These are phyloP conservation scores for Okapia johnstoni DNA, from an alignment of 2,113 vertebrate genomes.

Conservation along the genomic window DNA sequence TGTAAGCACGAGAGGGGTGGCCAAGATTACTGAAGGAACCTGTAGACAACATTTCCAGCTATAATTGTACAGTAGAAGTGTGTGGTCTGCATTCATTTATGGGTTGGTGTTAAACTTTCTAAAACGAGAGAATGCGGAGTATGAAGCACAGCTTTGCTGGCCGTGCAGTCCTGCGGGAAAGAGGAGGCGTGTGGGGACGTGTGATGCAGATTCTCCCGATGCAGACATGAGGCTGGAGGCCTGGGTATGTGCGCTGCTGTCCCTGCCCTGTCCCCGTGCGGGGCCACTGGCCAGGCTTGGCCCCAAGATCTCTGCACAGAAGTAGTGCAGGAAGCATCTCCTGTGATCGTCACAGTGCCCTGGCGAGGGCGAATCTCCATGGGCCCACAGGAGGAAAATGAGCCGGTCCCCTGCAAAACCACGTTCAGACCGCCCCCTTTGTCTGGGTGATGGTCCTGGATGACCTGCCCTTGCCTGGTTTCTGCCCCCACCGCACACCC, in stretches of 20 bases:
- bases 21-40: constrained; percentile 29
- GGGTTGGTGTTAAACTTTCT: constrained; percentile 52
- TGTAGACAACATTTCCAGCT: constrained; percentile 4
- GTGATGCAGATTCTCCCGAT: background rate
- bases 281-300: background rate
- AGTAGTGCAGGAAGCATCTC: background rate
- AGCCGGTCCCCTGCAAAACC: background rate
- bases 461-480: background rate
- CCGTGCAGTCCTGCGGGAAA: background rate
- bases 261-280: background rate
- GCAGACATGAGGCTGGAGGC: background rate
- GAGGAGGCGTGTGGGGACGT: background rate
- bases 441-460: background rate
- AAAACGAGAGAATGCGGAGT: constrained; percentile 38
- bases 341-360: background rate
- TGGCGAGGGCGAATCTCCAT: background rate
- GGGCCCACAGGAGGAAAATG: background rate
- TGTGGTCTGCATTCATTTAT: constrained; percentile 63
- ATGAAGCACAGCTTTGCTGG: constrained; percentile 1
- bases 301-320: background rate
- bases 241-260: fast-evolving
- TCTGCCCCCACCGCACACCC: background rate
- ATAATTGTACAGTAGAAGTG: constrained; percentile 48
- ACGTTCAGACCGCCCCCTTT: background rate
- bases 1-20: background rate